phyloP scores from a whole-genome alignment of 2,888 invertebrate genomes.

The Cheilosia urbana region DNA sequence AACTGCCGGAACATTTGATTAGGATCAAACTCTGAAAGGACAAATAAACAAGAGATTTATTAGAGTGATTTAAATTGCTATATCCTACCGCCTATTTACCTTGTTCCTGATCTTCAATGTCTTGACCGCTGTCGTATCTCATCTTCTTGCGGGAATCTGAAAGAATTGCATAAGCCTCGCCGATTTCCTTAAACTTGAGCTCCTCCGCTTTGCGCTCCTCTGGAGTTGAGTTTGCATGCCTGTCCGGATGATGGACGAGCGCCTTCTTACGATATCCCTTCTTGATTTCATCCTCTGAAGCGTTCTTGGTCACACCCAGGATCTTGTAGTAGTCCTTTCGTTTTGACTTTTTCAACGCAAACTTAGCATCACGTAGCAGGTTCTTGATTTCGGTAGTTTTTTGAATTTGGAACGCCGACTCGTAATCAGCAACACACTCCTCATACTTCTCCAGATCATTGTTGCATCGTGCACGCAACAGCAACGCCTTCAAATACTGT shows the following conservation, averaged over 20 bases:
- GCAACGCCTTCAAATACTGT: constrained; percentile 93
- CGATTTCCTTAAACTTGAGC: constrained; percentile 96
- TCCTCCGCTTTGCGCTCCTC: constrained; percentile 95
- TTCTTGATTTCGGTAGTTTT: constrained; percentile 92
- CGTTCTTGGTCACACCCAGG: constrained; percentile 92
- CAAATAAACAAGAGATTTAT: background rate
- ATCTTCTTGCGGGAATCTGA: constrained; percentile 95
- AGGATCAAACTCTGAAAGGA: constrained; percentile 88
- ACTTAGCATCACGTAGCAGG: constrained; percentile 93
- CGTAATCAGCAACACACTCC: constrained; percentile 96
- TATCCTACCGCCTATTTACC: constrained; percentile 75
- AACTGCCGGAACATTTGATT: constrained; percentile 93
- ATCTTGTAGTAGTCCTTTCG: constrained; percentile 99
- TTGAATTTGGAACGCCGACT: constrained; percentile 92
- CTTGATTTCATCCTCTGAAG: constrained; percentile 96
- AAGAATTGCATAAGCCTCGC: constrained; percentile 96
- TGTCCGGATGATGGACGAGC: constrained; percentile 96
- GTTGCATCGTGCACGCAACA: constrained; percentile 94
- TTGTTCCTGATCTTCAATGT: constrained; percentile 88
- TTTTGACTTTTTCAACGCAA: constrained; percentile 94
- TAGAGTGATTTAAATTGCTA: background rate
- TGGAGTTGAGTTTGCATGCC: constrained; percentile 94
- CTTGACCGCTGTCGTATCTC: constrained; percentile 96
- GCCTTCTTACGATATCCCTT: constrained; percentile 93
- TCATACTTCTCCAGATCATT: constrained; percentile 93